These are phyloP conservation scores for Aleiodes sp. DNA, from an alignment of 1,140 invertebrate species.

Conservation along the genomic window DNA sequence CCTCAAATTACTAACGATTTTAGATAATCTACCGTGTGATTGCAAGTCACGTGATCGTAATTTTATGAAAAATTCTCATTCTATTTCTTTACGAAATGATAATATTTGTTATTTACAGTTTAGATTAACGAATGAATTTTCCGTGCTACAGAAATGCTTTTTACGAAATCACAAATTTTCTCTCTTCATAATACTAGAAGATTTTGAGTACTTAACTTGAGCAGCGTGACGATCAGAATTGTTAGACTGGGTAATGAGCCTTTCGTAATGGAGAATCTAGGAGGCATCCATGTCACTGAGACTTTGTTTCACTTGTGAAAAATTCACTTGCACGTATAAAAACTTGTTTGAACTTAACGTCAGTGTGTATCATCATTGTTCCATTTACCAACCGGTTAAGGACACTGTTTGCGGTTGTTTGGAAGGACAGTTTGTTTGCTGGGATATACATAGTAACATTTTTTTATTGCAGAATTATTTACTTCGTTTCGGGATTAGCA, in stretches of 20 bases:
- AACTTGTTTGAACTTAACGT: background rate
- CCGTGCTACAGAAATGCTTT: background rate
- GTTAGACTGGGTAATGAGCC: conserved; percentile 51
- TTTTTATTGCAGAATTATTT: too few relatives aligned
- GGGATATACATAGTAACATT: too few relatives aligned
- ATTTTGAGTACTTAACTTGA: conserved; percentile 50
- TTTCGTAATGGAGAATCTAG: conserved; percentile 29
- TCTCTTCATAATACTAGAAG: conserved; percentile 39
- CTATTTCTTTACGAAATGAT: too few relatives aligned
- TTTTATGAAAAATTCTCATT: background rate
- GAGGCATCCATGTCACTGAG: conserved; percentile 11
- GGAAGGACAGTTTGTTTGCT: background rate
- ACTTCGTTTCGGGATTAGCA: too few relatives aligned
- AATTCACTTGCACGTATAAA: conserved; percentile 24
- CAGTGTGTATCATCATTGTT: background rate
- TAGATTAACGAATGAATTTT: background rate
- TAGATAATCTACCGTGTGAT: background rate
- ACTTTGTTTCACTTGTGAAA: conserved; percentile 24
- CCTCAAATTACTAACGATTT: background rate
- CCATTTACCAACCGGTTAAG: background rate
- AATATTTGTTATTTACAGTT: too few relatives aligned
- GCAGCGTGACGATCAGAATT: conserved; percentile 47
- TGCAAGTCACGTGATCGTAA: background rate
- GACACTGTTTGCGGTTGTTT: conserved; percentile 3
- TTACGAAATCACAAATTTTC: conserved; percentile 27